Conservation (phyloP, 2,113 vertebrate genomes). For the Myotis lucifugus region DNA sequence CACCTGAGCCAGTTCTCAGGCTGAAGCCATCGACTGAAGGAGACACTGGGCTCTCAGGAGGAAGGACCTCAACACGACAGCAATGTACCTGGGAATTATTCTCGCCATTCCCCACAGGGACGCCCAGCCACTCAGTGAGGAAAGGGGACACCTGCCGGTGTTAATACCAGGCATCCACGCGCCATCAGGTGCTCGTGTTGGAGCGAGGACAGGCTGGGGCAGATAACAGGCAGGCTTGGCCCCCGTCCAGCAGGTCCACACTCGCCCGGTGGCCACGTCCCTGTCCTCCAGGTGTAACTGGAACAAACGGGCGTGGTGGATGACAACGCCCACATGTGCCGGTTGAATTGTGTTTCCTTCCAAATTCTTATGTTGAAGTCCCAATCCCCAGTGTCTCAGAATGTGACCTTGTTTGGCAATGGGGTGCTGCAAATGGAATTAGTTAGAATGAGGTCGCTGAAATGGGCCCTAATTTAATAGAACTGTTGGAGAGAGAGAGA, state of each 20-base stretch:
- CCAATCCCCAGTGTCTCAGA: neutral
- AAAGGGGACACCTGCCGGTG: neutral
- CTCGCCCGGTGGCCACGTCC: fast-evolving
- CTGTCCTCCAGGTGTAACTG: fast-evolving
- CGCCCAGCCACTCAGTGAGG: too few relatives aligned
- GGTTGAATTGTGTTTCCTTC: neutral
- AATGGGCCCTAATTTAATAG: neutral
- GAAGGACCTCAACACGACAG: neutral
- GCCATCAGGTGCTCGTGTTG: too few relatives aligned
- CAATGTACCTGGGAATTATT: neutral
- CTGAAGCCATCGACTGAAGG: neutral
- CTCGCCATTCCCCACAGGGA: fast-evolving
- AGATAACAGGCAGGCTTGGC: neutral
- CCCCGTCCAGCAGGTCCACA: neutral
- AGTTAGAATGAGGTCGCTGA: neutral
- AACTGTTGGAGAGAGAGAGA: too few relatives aligned
- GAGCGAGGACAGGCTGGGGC: neutral
- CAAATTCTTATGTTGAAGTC: neutral
- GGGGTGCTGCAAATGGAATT: neutral
- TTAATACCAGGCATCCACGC: neutral
- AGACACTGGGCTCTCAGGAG: neutral
- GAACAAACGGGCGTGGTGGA: neutral
- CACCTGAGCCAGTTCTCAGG: neutral
- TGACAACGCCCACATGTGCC: neutral
- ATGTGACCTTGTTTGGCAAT: neutral